phyloP scores from a whole-genome alignment of 2,888 invertebrate genomes.

The Agrochola litura region DNA sequence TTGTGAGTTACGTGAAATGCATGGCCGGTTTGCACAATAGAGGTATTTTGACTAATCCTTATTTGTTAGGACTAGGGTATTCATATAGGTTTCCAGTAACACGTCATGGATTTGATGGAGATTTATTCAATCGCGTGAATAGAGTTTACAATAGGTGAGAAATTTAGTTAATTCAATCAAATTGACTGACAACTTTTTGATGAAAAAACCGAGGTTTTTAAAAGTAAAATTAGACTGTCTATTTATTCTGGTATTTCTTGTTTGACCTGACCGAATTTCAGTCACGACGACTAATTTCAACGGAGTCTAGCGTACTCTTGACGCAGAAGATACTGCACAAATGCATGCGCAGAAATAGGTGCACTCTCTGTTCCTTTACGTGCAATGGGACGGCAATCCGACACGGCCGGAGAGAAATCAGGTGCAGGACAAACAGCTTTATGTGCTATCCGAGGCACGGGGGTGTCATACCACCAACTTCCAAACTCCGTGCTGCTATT shows the following conservation, averaged over 20 bases:
- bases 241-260: background rate
- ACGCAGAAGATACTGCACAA: background rate
- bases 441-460: too few relatives aligned
- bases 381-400: too few relatives aligned
- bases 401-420: too few relatives aligned
- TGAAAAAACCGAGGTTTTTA: background rate
- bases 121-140: background rate
- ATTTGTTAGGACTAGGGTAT: conserved; percentile 10
- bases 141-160: background rate
- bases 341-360: too few relatives aligned
- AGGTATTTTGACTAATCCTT: conserved; percentile 24
- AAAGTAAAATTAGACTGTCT: too few relatives aligned
- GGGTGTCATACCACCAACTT: too few relatives aligned
- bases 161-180: background rate
- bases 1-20: conserved; percentile 24
- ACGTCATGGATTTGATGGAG: conserved; percentile 1
- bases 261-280: background rate
- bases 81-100: background rate
- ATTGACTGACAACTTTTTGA: background rate
- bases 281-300: background rate
- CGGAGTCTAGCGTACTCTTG: background rate
- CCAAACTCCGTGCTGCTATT: too few relatives aligned
- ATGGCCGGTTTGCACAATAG: conserved; percentile 15
- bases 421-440: too few relatives aligned
- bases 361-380: too few relatives aligned